Conservation (phyloP, 2,113 vertebrate species). For the Macrotis lagotis region DNA sequence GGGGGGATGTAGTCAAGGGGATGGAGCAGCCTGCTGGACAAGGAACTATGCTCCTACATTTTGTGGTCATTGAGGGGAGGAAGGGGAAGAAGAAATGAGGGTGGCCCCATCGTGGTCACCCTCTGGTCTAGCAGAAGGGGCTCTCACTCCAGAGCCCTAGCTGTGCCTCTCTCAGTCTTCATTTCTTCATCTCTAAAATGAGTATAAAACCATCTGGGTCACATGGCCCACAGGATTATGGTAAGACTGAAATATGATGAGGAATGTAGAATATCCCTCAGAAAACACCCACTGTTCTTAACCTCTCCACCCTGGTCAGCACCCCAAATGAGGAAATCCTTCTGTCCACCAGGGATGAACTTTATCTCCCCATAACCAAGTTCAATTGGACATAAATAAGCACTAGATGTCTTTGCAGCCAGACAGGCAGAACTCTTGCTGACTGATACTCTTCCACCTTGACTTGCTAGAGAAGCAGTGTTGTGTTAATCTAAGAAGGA, state of each 20-base stretch:
- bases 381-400: neutral
- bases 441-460: neutral
- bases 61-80: too few relatives aligned
- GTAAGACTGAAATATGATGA: neutral
- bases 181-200: neutral
- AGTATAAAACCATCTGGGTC: neutral
- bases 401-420: neutral
- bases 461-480: neutral
- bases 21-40: too few relatives aligned
- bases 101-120: too few relatives aligned
- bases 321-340: neutral
- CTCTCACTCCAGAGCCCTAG: too few relatives aligned
- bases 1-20: neutral
- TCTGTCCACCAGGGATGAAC: neutral
- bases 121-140: too few relatives aligned
- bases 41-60: too few relatives aligned
- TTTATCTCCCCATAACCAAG: neutral
- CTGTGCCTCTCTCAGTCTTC: neutral
- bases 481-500: too few relatives aligned
- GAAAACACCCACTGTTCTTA: too few relatives aligned
- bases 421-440: neutral
- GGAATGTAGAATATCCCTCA: neutral
- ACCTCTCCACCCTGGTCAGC: neutral
- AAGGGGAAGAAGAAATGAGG: too few relatives aligned
- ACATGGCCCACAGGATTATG: neutral